A percentile compares a stretch with the other conserved stretches of the same genome.
Evolutionary conservation across 2,113 vertebrate species (phyloP).

Genomic region (Salvelinus sp.): DNA sequence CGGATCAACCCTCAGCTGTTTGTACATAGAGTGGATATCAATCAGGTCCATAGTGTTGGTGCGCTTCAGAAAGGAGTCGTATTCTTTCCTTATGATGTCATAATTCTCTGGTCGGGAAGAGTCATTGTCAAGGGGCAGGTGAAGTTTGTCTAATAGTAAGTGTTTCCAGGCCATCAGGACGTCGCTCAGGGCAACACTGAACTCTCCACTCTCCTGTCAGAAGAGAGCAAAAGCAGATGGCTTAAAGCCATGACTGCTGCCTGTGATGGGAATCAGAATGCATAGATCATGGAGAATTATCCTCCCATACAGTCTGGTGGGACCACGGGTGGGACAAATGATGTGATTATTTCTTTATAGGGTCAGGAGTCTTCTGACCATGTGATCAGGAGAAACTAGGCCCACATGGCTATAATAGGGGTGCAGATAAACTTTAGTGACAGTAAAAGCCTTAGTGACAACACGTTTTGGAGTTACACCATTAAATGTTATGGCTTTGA

Average conservation of each 20-base stretch:
- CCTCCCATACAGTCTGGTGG: too few species aligned
- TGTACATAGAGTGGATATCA: conserved; percentile 80
- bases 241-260: conserved; percentile 42
- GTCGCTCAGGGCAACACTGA: conserved; percentile 84
- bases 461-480: too few species aligned
- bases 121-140: conserved; percentile 66
- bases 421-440: too few species aligned
- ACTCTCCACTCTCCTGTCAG: conserved; percentile 82
- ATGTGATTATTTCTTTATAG: too few species aligned
- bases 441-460: too few species aligned
- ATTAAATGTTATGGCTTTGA: too few species aligned
- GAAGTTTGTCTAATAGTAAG: conserved; percentile 85
- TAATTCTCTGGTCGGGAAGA: conserved; percentile 76
- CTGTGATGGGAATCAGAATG: background rate
- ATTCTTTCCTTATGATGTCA: conserved; percentile 76
- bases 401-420: too few species aligned
- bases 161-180: conserved; percentile 87
- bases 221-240: conserved; percentile 40
- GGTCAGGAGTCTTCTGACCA: too few species aligned
- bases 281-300: conserved; percentile 35
- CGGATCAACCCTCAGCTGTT: conserved; percentile 59
- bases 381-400: too few species aligned
- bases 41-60: conserved; percentile 90
- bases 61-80: conserved; percentile 81
- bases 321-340: too few species aligned